Base-by-base conservation (phyloP, 37 sponge, comb jelly and placozoan genomes). In the Chondrilla cf. caribensis region DNA sequence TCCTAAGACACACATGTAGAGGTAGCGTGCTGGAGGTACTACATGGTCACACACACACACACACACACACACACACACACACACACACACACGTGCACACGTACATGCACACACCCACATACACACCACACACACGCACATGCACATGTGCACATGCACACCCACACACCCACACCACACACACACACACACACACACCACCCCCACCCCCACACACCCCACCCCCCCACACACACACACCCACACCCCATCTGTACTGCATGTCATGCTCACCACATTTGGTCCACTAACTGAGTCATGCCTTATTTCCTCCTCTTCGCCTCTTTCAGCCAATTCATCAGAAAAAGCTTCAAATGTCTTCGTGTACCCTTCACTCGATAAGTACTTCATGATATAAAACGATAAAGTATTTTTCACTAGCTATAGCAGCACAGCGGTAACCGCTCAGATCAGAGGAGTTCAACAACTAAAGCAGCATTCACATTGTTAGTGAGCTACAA, bases 1-100 rank as follows among this genome's bases (percentile, higher is more conserved):
- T 44, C 26, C 92, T 91, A 39, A 19, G 24, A 42, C n/a, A 73
- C 2, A 39, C 7, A 39, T 2, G 40, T 22, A 39, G 76, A 55
- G 57, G 17, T 55, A 55, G 17, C 57, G 57, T 17, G 57, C 57
- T 55, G 17, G 11, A 55, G 57, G 17, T n/a, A n/a, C n/a, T n/a
- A n/a, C n/a, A n/a, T n/a, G n/a, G n/a, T n/a, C 68, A 67, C 68
- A 67, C 68, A 67, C 33, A 67, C 68, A 67, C 68, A 31, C 32
- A 67, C 68, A 67, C 68, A 15, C 17, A 33, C 26, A 67, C 32
- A 62, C 6, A 6, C n/a, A n/a, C 68, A 67, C 68, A 67, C 68
- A 67, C 33, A 67, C 68, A 67, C 68, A 31, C 32, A 67, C 68
- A 67, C 68, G 29, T 28, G 68, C 26, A 67, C 32, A 62, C 6